These are phyloP conservation scores for Pecten maximus DNA, from an alignment of 2,888 invertebrate species.

Conservation along the genomic window DNA sequence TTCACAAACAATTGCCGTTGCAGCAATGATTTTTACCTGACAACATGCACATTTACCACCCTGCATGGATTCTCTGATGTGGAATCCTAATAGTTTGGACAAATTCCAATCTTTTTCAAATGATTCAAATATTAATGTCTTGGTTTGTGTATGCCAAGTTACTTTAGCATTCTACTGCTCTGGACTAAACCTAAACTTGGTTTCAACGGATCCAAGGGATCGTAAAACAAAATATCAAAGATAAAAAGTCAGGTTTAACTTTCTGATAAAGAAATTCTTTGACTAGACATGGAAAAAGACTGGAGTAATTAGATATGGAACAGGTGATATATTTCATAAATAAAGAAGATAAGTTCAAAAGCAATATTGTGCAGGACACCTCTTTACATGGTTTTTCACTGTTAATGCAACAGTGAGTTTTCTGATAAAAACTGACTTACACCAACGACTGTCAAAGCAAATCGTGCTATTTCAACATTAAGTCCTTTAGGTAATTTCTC, in stretches of 20 bases:
- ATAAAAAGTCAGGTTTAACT: conserved; percentile 30
- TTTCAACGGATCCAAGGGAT: neutral
- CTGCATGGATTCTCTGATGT: neutral
- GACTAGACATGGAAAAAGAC: neutral
- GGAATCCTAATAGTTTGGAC: neutral
- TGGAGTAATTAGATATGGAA: neutral
- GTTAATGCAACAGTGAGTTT: neutral
- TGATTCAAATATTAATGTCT: conserved; percentile 15
- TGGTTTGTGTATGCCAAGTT: neutral
- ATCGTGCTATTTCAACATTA: neutral
- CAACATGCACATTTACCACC: neutral
- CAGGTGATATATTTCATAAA: conserved; percentile 9
- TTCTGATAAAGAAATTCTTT: conserved; percentile 8
- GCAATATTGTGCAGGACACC: neutral
- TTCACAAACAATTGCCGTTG: neutral
- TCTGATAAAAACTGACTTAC: neutral
- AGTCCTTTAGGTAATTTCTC: neutral
- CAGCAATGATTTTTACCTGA: neutral
- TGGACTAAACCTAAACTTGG: neutral
- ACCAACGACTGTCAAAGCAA: neutral
- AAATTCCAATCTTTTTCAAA: conserved; percentile 16
- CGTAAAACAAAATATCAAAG: conserved; percentile 7
- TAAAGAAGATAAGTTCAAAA: neutral
- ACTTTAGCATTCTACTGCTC: neutral
- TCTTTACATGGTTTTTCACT: neutral